Base-by-base conservation (phyloP, 2,113 vertebrate species). In the Cynoglossus semilaevis region DNA sequence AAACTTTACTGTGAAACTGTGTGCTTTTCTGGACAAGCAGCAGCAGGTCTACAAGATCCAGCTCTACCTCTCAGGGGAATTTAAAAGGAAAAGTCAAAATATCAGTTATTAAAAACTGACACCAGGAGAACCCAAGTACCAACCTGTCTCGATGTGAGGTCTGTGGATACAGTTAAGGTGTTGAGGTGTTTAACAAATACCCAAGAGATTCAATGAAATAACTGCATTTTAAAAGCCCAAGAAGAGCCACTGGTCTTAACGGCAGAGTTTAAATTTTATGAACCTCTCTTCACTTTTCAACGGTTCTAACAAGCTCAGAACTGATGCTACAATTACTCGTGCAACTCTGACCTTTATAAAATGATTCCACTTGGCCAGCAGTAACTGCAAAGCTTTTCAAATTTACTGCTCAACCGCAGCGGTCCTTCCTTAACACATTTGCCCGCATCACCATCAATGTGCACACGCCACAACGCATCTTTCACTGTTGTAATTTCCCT, bases 401-500 rank as follows among this genome's bases (percentile, higher is more conserved):
- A 46, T 47, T 10, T 17, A 41, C 36, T 34, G 37, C 55, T 64
- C 51, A 36, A 56, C 22, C n/a, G 58, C 53, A 47, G 22, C 16
- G 1, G 29, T 4, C n/a, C 58, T 42, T 38, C 42, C 47, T 68
- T 42, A 34, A 41, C 19, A 17, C 46, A 51, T 63, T 36, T 52
- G 46, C 68, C 50, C 41, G 36, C 29, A 34, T 43, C 18, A 12
- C 49, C 40, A 9, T 37, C 40, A 16, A 56, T 63, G 58, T 72
- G 63, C 11, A 59, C 50, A 77, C 14, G 42, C 58, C 41, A 51
- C 54, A 47, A 15, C 59, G 56, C 13, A 57, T 19, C 19, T 68
- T 36, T 50, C 46, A 57, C 41, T 34, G 18, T 37, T 55, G 37
- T 22, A 37, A 41, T 37, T 44, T 62, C 47, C 19, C 22, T 62